Evolutionary conservation across 2,113 vertebrate species (phyloP), one percentile per base, ranked within the genome.

Genomic region (Uria lomvia): DNA sequence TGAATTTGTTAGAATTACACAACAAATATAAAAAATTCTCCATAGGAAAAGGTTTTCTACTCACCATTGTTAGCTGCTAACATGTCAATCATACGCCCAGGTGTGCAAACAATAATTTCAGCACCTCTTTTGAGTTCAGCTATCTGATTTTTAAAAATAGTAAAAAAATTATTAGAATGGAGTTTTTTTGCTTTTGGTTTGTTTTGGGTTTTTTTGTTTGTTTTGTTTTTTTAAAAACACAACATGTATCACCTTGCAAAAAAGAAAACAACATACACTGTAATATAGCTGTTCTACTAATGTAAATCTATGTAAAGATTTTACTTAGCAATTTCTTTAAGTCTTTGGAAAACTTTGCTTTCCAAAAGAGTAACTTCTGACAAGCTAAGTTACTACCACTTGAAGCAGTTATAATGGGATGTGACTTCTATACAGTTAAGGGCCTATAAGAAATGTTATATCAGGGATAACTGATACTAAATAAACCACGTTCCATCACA

Each of bases 51-150:
- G 84, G 91, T 53, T 82, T 92, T 86, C 72, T 82, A 98, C 99
- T 99, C 98, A 99, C 99, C 99, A 95, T 99, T 99, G 98, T 99
- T 99, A 97, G 99, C 99, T 56, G 99, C 99, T 96, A 99, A 97
- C 99, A 99, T 99, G 98, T 99, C 99, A 97, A 99, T 99, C 99
- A 99, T 99, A 96, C 99, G 98, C 34, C 99, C 99, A 63, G 99
- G 99, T 47, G 99, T 99, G 96, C 99, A 99, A 96, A 99, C 99
- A 91, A 99, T 99, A 97, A 99, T 99, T 98, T 99, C 99, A 73
- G 99, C 99, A 97, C 99, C 99, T 98, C 99, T 98, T 98, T 99
- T 99, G 98, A 99, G 98, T 97, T 99, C 99, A 97, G 99, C 99
- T 85, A 99, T 99, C 99, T 99, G 98, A 92, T 95, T 96, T 94